Base-by-base conservation (phyloP, 1,140 invertebrate species). In the Tetraneura akinire region DNA sequence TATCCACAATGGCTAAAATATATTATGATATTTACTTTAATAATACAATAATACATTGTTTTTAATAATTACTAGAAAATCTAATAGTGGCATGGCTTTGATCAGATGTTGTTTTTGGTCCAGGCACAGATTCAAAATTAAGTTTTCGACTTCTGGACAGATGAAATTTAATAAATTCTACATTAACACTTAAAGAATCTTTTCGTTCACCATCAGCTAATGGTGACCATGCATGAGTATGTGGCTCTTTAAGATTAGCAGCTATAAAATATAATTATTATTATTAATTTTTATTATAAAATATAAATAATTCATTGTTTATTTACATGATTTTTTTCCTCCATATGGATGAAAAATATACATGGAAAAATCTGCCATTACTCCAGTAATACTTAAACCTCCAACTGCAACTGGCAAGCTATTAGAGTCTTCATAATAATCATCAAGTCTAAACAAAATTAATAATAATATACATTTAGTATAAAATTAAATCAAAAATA, bases 301-400 rank as follows among this genome's bases (percentile, higher is more conserved):
- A 47, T 13, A 64, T 64, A 21, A 37, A 64, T n/a, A n/a, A n/a
- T n/a, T n/a, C n/a, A n/a, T n/a, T 13, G 16, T 80, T 47, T 8
- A 62, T 66, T 83, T 85, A 84, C 91, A 91, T 9, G 92, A 90
- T 83, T 93, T 94, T 85, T 96, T 96, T 42, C 94, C 94, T 16
- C 96, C 96, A 85, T 98, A 98, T 0, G 96, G 96, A 88, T 99
- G 96, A 87, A 98, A 98, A 82, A 99, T 96, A 86, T 97, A 97
- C 1, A 99, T 91, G 1, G 96, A 98, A 86, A 99, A 99, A 86
- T 98, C 96, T 0, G 95, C 94, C 73, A 99, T 87, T 84, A 94
- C 97, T 5, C 95, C 96, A 0, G 96, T 98, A 0, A 98, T 94
- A 85, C 95, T 97, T 0, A 96, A 86, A 6, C 95, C 95, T 51